A percentile compares a stretch with the other conserved stretches of the same genome.
These are phyloP conservation scores for Galbula dea DNA, from an alignment of 2,113 vertebrate species.

Conservation along the genomic window DNA sequence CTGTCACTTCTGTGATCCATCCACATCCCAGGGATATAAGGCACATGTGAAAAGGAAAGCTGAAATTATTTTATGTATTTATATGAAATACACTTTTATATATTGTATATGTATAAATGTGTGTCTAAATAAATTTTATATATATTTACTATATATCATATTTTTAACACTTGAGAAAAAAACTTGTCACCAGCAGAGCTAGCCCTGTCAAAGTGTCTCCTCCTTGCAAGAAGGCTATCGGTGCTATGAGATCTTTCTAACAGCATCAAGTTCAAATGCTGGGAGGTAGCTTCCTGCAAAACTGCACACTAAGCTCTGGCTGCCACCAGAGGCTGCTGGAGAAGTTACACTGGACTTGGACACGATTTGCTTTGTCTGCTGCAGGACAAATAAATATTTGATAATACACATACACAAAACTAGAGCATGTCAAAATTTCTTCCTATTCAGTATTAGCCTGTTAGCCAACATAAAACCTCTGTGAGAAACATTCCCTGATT, in stretches of 20 bases:
- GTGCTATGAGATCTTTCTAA: not conserved
- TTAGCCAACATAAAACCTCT: not conserved
- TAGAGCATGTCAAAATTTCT: not conserved
- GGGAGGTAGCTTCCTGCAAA: not conserved
- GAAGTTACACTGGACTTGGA: not conserved
- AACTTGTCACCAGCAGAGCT: not conserved
- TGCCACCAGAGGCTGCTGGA: not conserved
- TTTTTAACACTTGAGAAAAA: not conserved
- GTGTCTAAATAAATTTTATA: not conserved
- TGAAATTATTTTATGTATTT: not conserved
- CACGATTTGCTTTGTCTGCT: not conserved
- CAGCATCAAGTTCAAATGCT: not conserved
- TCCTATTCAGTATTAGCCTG: not conserved
- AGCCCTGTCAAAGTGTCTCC: not conserved
- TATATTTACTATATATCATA: not conserved
- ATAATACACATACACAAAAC: not conserved
- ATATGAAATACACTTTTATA: not conserved
- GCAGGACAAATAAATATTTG: not conserved
- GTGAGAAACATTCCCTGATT: rapidly evolving
- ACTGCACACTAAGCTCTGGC: not conserved
- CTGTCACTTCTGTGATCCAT: not conserved
- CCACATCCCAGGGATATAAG: not conserved
- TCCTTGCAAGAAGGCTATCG: not conserved
- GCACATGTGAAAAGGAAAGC: not conserved
- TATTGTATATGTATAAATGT: not conserved